phyloP scores from a whole-genome alignment of 2,888 invertebrate species.

The Amaurobius ferox region DNA sequence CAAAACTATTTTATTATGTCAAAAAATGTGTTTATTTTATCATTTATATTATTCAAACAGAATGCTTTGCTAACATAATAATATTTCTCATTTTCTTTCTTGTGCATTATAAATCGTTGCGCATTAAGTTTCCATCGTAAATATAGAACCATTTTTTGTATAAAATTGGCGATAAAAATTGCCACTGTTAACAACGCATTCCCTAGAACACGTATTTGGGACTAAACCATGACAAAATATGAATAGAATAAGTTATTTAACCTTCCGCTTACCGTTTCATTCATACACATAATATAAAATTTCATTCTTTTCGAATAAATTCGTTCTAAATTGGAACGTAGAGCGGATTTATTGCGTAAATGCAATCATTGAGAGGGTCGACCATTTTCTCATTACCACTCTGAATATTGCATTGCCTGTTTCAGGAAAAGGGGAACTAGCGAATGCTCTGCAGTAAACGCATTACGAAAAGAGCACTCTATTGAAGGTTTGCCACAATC shows the following conservation, averaged over 20 bases:
- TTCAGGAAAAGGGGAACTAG: slow-evolving; percentile 15
- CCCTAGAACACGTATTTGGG: too few relatives aligned
- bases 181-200: too few relatives aligned
- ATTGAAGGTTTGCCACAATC: slow-evolving; percentile 39
- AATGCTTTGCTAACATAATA: too few relatives aligned
- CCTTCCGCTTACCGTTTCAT: background rate
- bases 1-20: too few relatives aligned
- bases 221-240: too few relatives aligned
- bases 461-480: slow-evolving; percentile 28
- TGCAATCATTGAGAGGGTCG: slow-evolving; percentile 47
- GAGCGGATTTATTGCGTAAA: slow-evolving; percentile 22
- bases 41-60: too few relatives aligned
- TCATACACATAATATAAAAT: background rate
- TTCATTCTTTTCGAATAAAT: background rate
- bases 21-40: too few relatives aligned
- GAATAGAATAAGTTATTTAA: background rate
- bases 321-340: background rate
- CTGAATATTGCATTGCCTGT: slow-evolving; percentile 48
- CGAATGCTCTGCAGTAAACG: slow-evolving; percentile 26
- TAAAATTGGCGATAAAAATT: too few relatives aligned
- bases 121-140: too few relatives aligned
- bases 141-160: too few relatives aligned
- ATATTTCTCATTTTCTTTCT: too few relatives aligned
- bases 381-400: slow-evolving; percentile 58
- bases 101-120: too few relatives aligned